Percentiles rank a stretch among this genome's conserved stretches.
These are phyloP conservation scores for Lucilia sericata DNA, from an alignment of 1,140 invertebrate species.

Conservation along the genomic window DNA sequence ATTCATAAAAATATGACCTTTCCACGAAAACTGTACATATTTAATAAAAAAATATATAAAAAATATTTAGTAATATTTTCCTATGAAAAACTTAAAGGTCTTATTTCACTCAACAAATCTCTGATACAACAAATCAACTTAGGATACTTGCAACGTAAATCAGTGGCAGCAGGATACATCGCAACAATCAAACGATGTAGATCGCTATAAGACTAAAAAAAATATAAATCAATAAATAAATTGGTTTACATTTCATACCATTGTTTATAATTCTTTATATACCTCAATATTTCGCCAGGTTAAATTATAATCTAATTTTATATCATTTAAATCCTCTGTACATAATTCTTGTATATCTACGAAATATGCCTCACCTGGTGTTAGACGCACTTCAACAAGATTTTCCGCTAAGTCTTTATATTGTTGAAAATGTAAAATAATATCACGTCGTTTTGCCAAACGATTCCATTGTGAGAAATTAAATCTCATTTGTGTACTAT, in stretches of 20 bases:
- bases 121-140: conserved; percentile 54
- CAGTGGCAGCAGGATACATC: conserved; percentile 54
- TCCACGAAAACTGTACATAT: too few species aligned
- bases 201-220: conserved; percentile 54
- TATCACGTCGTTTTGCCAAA: conserved; percentile 55
- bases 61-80: too few species aligned
- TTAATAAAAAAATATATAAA: too few species aligned
- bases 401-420: conserved; percentile 50
- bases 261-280: conserved; percentile 25
- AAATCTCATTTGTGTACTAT: conserved; percentile 60
- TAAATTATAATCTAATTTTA: conserved; percentile 52
- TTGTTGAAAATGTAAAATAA: conserved; percentile 56
- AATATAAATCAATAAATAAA: not conserved
- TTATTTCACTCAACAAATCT: conserved; percentile 54
- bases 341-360: conserved; percentile 59
- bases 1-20: too few species aligned
- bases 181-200: conserved; percentile 57
- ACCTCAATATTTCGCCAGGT: conserved; percentile 62
- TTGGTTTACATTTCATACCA: not conserved
- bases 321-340: conserved; percentile 56
- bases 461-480: conserved; percentile 60
- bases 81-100: conserved; percentile 57
- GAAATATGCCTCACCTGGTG: conserved; percentile 56
- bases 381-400: conserved; percentile 51
- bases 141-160: conserved; percentile 55